Base-by-base conservation (phyloP, 2,797 vertebrate genomes). In the Chelon auratus region DNA sequence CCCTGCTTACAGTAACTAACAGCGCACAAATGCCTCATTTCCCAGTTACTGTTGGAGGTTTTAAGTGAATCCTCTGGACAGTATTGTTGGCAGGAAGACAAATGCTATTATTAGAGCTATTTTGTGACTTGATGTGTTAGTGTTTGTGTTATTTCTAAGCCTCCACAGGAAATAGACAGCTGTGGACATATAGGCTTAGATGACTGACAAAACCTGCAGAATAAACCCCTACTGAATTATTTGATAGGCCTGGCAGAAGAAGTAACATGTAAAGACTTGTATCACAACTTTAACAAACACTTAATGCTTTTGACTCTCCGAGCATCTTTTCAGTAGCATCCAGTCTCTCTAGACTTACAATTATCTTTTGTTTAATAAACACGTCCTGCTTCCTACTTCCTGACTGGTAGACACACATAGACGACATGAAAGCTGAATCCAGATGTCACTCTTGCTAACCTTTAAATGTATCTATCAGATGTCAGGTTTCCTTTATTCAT, bases 1-100 rank as follows among this genome's bases (percentile, higher is more conserved):
- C 53, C 52, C 56, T 80, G 62, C 80, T 88, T 76, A 74, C 75
- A 77, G 80, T 82, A 75, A 83, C 78, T 83, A 72, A 82, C 62
- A 63, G 68, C 62, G 17, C 12, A 17, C 57, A n/a, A 56, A 30
- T 54, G 75, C 63, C 82, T 84, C 51, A 79, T 68, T 78, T 74
- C 40, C 37, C 18, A 17, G 24, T 50, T 15, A 59, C 37, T 45
- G 48, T 37, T 56, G 9, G 14, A 20, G 2, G 17, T 65, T 72
- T 71, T 75, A 18, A 24, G 40, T 51, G 51, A 59, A 18, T 13
- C 5, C 22, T 59, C 20, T 51, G n/a, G 51, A 39, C 55, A 58
- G 69, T 12, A 61, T 72, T 63, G 36, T 36, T 55, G 33, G 48
- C 36, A 67, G 22, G 51, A 66, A 72, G 17, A 58, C 39, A 14